phyloP scores from a whole-genome alignment of 2,888 invertebrate species.

The Leptopterna dolabrata region DNA sequence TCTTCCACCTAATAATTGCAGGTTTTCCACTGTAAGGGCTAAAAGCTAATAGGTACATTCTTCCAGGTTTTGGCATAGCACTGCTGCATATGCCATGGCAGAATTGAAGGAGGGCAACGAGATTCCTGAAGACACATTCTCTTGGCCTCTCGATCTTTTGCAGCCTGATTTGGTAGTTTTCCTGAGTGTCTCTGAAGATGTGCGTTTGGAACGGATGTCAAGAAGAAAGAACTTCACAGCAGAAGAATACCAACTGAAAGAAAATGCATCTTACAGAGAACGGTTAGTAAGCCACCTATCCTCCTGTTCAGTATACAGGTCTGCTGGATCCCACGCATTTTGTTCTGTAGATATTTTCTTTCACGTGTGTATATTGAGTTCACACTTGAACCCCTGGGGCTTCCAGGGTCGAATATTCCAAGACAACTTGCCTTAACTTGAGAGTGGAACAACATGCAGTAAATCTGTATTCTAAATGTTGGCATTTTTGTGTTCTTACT shows the following conservation, averaged over 20 bases:
- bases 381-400: too few relatives aligned
- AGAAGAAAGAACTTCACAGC: conserved; percentile 62
- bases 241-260: conserved; percentile 57
- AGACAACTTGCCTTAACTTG: too few relatives aligned
- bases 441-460: too few relatives aligned
- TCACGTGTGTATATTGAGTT: too few relatives aligned
- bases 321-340: background rate
- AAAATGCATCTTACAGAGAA: conserved; percentile 44
- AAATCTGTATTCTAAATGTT: too few relatives aligned
- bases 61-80: conserved; percentile 69
- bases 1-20: background rate
- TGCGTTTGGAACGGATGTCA: conserved; percentile 66
- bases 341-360: too few relatives aligned
- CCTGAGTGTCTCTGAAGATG: conserved; percentile 67
- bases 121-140: conserved; percentile 63
- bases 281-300: conserved; percentile 21
- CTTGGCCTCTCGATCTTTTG: conserved; percentile 68
- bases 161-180: conserved; percentile 68
- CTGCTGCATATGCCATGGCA: conserved; percentile 68
- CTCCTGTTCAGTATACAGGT: too few relatives aligned
- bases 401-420: too few relatives aligned
- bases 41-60: background rate
- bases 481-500: too few relatives aligned
- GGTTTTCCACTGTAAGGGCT: background rate
- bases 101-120: conserved; percentile 63